Evolutionary conservation across 2,888 invertebrate species (phyloP), one percentile per base, ranked within the genome.

Genomic region (Dione vanillae): DNA sequence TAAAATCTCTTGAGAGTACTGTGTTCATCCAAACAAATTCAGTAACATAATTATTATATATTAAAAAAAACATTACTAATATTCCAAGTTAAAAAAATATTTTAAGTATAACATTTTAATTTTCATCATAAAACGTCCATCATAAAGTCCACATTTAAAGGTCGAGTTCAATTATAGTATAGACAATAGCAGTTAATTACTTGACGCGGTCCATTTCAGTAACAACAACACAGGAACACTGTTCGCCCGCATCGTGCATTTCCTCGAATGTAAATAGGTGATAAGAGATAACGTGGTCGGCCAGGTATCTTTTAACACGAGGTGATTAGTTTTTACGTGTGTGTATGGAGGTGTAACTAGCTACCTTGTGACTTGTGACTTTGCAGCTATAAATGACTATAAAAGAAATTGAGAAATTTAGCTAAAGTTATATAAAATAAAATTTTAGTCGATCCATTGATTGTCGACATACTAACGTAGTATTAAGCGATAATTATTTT

Each of bases 181-280:
- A 35, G 16, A 47, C 27, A 3, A 27, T 27, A 27, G 5, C 5
- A 11, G 35, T 49, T 56, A 64, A 65, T 59, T 56, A 59, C 52
- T 56, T 49, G 52, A 43, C 54, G 54, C 37, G 66, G 71, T 71
- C 69, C 69, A 64, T 74, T 64, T 41, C 20, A 69, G 19, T 71
- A 69, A 69, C 59, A 65, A 64, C 65, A 72, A 67, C 49, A 45
- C 52, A 19, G 61, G 56, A 49, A 68, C 68, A 69, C 68, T 70
- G 78, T 75, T 72, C 64, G 74, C 79, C 79, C 79, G 79, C 79
- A 80, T 79, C 43, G 72, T 64, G 65, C 68, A 72, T 75, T 78
- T 76, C 76, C 75, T 78, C 76, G 73, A 77, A 78, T 77, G 75
- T 75, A 74, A 78, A 78, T 77, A 70, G 74, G 74, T 67, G 78